Evolutionary conservation across 1,140 invertebrate genomes (phyloP).

Genomic region (Cydia splendana): DNA sequence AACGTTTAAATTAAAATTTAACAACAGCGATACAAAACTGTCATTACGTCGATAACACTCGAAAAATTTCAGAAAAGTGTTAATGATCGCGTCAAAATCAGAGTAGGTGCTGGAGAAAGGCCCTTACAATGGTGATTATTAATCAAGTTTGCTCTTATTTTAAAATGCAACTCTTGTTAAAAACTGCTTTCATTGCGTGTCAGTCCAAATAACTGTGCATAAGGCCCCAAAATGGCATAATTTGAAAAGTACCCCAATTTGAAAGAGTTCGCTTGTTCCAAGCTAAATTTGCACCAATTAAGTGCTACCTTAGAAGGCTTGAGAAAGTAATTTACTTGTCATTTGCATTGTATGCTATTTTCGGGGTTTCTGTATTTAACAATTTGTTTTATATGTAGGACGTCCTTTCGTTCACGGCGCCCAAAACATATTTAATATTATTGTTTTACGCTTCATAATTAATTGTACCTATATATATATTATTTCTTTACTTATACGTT

Average conservation of each 20-base stretch:
- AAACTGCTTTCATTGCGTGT: not conserved
- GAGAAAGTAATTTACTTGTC: constrained; percentile 5
- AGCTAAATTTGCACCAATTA: constrained; percentile 23
- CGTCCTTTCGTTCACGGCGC: no score
- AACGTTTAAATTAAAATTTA: no score
- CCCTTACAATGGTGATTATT: not conserved
- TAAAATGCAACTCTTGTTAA: constrained; percentile 3
- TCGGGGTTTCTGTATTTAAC: no score
- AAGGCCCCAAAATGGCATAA: not conserved
- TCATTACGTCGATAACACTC: no score
- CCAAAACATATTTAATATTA: no score
- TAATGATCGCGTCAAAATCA: no score
- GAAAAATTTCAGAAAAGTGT: no score
- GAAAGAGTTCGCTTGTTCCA: not conserved
- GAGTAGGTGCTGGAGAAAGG: not conserved
- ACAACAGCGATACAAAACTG: no score
- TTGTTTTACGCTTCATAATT: no score
- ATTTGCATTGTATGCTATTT: not conserved
- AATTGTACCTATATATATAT: no score
- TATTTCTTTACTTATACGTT: no score
- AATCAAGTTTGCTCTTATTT: not conserved
- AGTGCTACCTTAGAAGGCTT: constrained; percentile 6
- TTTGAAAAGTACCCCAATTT: not conserved
- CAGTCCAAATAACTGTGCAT: not conserved
- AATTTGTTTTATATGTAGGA: no score